Percentiles rank a stretch among this genome's conserved stretches.
Evolutionary conservation across 2,113 vertebrate species (phyloP).

Genomic region (Natator depressus): DNA sequence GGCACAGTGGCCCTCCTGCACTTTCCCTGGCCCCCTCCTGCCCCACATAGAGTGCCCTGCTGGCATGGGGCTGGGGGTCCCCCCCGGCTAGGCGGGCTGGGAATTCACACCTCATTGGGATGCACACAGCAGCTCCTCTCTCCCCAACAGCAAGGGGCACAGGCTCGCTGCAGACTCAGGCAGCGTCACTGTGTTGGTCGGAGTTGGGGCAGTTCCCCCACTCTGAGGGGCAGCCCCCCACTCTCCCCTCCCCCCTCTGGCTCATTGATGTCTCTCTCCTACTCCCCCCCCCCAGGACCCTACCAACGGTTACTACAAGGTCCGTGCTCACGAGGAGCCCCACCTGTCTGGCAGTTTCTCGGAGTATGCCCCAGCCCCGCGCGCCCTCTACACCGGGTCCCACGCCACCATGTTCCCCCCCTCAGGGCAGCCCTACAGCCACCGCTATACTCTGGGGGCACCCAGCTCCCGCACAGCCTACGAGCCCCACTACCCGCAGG

Average conservation of each 20-base stretch:
- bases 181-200: neutral
- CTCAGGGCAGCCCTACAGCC: constrained; percentile 80
- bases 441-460: constrained; percentile 75
- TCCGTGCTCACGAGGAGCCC: constrained; percentile 87
- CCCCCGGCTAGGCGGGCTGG: no score
- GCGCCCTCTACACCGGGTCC: constrained; percentile 80
- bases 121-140: neutral
- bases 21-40: neutral
- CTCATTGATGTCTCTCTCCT: neutral
- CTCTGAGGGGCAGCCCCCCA: neutral
- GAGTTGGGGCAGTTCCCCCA: neutral
- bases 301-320: constrained; percentile 93
- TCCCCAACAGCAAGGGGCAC: neutral
- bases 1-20: neutral
- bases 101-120: no score
- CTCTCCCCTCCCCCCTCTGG: neutral
- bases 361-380: constrained; percentile 81
- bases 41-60: neutral
- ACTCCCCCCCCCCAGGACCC: constrained; percentile 80
- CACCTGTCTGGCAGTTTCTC: constrained; percentile 82
- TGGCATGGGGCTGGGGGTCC: neutral
- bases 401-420: constrained; percentile 81
- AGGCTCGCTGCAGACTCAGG: neutral
- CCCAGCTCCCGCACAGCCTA: constrained; percentile 75
- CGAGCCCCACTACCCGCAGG: constrained; percentile 77